Base-by-base conservation (phyloP, 2,113 vertebrate species). In the Pogonocichla stellata region DNA sequence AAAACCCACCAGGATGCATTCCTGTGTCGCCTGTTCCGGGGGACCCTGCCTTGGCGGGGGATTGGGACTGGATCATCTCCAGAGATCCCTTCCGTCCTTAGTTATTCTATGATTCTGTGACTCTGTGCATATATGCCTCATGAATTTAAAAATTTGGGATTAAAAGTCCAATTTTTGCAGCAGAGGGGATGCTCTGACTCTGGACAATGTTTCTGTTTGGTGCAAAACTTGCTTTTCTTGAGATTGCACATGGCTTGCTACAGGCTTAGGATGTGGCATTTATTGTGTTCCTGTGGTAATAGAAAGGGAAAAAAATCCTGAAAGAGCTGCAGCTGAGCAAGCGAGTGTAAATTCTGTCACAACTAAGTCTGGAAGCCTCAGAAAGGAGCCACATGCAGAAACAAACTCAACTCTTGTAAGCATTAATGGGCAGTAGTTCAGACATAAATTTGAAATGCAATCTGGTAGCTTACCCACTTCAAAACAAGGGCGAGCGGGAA, bases 151-250 rank as follows among this genome's bases (percentile, higher is more conserved):
- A 12, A 4, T 4, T 6, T 2, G 3, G 5, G 22, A n/a, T 29
- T 57, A 20, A 29, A 29, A 10, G 14, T 8, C 28, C 8, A 7
- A 1, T 54, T n/a, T 45, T 50, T n/a, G 31, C 48, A 60, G 65
- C 15, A 5, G 16, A 8, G 31, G 29, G 25, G 6, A 3, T 53
- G 16, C 17, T 48, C 36, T 45, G 16, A 15, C 28, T 36, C 5
- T 31, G 11, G 69, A 16, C 4, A 16, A 2, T 0, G 1, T 31
- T 6, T 5, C 14, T 28, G 10, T 34, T 51, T 10, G 48, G 8
- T 10, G 2, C 38, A 25, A 62, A 48, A 43, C 25, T 24, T 33
- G 14, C 10, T 71, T 42, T 67, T 48, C 26, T 19, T 38, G 25
- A 11, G 3, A 12, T 36, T 58, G 14, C 34, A 4, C 1, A 6